These are phyloP conservation scores for Portevinia maculata DNA, from an alignment of 2,888 invertebrate genomes.

Conservation along the genomic window DNA sequence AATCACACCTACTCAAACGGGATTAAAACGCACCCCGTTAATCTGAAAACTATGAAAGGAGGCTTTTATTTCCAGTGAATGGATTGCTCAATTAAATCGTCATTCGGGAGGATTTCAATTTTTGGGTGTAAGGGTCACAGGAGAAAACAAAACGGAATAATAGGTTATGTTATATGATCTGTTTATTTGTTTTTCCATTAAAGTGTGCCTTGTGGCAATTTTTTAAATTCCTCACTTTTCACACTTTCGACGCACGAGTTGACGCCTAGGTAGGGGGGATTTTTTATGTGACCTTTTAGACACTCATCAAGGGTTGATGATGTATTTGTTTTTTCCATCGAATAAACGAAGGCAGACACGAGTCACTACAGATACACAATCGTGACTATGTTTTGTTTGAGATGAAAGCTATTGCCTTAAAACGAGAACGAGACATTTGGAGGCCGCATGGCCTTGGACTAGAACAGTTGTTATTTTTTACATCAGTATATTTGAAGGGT, in stretches of 20 bases:
- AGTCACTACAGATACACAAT: not conserved
- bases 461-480: conserved; percentile 6
- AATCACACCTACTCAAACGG: conserved; percentile 73
- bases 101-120: conserved; percentile 34
- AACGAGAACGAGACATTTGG: conserved; percentile 7
- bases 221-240: conserved; percentile 55
- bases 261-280: conserved; percentile 3
- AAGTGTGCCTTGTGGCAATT: conserved; percentile 45
- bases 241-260: conserved; percentile 39
- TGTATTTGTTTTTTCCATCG: conserved; percentile 11
- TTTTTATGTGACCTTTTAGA: conserved; percentile 47
- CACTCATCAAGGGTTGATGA: conserved; percentile 33
- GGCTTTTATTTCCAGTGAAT: conserved; percentile 43
- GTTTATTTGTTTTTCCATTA: conserved; percentile 33
- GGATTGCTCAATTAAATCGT: conserved; percentile 68
- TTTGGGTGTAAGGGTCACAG: conserved; percentile 26
- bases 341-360: not conserved
- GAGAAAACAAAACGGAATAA: conserved; percentile 1
- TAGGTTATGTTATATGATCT: conserved; percentile 29
- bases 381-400: conserved; percentile 5
- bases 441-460: conserved; percentile 15
- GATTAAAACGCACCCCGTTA: conserved; percentile 64
- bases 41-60: conserved; percentile 46
- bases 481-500: conserved; percentile 1
- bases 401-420: not conserved